A percentile compares a stretch with the other conserved stretches of the same genome.
These are phyloP conservation scores for Merops nubicus DNA, from an alignment of 2,113 vertebrate genomes.

Conservation along the genomic window DNA sequence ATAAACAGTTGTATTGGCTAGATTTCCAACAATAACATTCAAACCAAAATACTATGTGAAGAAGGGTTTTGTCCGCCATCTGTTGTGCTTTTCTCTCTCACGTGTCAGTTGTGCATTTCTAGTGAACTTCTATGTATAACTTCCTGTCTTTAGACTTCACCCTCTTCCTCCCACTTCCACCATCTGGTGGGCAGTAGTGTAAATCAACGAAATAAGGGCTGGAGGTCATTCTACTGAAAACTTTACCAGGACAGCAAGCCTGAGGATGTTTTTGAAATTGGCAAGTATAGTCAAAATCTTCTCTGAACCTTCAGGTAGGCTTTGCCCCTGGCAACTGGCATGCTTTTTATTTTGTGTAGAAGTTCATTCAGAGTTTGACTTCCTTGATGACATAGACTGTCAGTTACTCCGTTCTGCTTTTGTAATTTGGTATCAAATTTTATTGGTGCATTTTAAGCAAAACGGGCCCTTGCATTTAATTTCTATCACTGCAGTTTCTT, in stretches of 20 bases:
- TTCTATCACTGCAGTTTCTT: neutral
- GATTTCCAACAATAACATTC: slow-evolving; percentile 3
- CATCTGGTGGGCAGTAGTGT: neutral
- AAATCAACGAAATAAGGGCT: neutral
- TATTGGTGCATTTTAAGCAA: neutral
- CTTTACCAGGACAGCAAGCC: neutral
- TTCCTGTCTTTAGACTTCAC: neutral
- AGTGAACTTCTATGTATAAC: neutral
- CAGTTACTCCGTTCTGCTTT: neutral
- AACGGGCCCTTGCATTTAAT: neutral
- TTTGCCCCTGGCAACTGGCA: neutral
- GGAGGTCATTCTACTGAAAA: neutral
- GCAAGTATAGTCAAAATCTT: neutral
- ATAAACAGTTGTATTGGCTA: slow-evolving; percentile 29
- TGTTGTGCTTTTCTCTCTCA: neutral
- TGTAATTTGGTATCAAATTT: neutral
- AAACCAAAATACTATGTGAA: neutral
- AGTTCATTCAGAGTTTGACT: neutral
- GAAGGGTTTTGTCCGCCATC: neutral
- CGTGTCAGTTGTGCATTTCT: neutral
- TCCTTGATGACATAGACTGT: neutral
- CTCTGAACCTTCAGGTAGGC: neutral
- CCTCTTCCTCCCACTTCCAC: neutral
- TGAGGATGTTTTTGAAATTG: neutral
- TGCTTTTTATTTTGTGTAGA: neutral